phyloP scores from a whole-genome alignment of 2,888 invertebrate genomes.

The Neocrepidodera transversa region DNA sequence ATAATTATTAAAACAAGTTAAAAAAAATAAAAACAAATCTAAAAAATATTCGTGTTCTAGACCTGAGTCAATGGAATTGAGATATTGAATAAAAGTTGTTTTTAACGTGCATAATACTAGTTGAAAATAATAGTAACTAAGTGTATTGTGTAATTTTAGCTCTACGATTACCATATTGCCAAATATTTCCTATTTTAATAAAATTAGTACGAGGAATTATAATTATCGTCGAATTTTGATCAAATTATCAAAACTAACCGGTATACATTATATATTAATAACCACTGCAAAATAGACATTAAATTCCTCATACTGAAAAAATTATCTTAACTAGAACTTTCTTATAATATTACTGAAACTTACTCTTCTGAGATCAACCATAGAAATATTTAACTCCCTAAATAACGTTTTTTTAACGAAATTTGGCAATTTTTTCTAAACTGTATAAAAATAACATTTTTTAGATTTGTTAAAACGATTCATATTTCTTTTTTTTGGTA shows the following conservation, averaged over 20 bases:
- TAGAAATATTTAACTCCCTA: neutral
- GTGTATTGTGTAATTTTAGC: slow-evolving; percentile 15
- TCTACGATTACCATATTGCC: neutral
- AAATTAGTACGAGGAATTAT: too few species aligned
- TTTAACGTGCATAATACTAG: slow-evolving; percentile 6
- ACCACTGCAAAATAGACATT: too few species aligned
- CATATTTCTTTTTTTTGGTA: slow-evolving; percentile 8
- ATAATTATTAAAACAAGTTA: slow-evolving; percentile 8
- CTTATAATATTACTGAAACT: neutral
- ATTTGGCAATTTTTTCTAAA: too few species aligned
- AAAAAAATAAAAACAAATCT: slow-evolving; percentile 47
- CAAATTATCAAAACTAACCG: too few species aligned
- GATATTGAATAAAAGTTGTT: neutral
- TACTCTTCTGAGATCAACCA: slow-evolving; percentile 11
- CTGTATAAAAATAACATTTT: too few species aligned
- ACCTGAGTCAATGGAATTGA: slow-evolving; percentile 23
- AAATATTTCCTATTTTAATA: too few species aligned
- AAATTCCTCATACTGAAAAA: too few species aligned
- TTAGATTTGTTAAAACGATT: slow-evolving; percentile 37
- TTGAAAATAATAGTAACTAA: slow-evolving; percentile 2
- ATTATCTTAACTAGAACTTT: neutral
- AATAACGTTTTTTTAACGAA: too few species aligned
- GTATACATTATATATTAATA: too few species aligned
- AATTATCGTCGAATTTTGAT: too few species aligned
- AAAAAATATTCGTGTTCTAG: slow-evolving; percentile 37